These are phyloP conservation scores for Metopia argyrocephala DNA, from an alignment of 2,888 invertebrate species.

Conservation along the genomic window DNA sequence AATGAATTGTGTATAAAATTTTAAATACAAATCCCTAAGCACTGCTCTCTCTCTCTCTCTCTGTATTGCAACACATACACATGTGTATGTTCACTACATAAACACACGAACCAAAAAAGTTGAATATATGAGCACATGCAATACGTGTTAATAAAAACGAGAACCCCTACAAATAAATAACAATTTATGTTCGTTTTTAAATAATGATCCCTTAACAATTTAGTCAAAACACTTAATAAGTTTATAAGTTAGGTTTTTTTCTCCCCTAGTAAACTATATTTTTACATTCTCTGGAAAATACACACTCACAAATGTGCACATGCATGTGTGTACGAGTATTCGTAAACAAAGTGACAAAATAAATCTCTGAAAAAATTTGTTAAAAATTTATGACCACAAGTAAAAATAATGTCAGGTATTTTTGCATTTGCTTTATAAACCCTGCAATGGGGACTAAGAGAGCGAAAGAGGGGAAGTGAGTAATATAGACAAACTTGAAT, in stretches of 20 bases:
- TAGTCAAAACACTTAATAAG: constrained; percentile 43
- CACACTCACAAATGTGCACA: not conserved
- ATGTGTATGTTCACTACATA: not conserved
- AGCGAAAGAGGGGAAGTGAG: not conserved
- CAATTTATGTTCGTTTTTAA: constrained; percentile 38
- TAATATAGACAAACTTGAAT: constrained; percentile 1
- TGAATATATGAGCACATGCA: not conserved
- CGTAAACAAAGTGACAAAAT: no score
- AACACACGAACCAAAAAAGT: not conserved
- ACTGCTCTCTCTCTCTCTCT: not conserved
- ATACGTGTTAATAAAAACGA: not conserved
- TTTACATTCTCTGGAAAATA: no score
- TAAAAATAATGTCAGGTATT: constrained; percentile 19
- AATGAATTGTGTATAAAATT: not conserved
- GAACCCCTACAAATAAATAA: constrained; percentile 11
- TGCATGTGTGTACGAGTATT: not conserved
- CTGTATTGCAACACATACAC: no score
- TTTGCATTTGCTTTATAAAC: not conserved
- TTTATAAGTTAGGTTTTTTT: constrained; percentile 44
- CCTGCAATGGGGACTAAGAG: not conserved
- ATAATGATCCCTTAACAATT: constrained; percentile 29
- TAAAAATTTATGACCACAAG: constrained; percentile 41
- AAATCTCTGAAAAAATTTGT: constrained; percentile 3
- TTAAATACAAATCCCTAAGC: constrained; percentile 17
- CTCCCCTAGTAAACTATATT: no score